Evolutionary conservation across 2,113 vertebrate species (phyloP).

Genomic region (Barnardius zonarius): DNA sequence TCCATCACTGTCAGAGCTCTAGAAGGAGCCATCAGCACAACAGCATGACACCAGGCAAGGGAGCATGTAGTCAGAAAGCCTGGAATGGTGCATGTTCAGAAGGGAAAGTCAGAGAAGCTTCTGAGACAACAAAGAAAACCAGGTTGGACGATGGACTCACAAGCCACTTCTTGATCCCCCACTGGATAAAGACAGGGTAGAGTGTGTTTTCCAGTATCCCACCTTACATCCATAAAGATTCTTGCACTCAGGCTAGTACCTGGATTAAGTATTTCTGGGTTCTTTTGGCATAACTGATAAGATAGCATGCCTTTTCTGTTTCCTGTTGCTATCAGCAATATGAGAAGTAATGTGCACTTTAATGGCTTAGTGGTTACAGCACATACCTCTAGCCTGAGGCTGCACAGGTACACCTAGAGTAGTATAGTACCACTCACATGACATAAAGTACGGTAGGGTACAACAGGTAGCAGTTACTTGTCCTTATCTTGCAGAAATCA

Average conservation of each 20-base stretch:
- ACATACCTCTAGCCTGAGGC: background rate
- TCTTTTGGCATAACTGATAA: background rate
- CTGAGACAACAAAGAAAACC: background rate
- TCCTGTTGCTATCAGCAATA: background rate
- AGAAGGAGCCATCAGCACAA: background rate
- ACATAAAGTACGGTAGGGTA: fast-evolving
- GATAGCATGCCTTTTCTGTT: background rate
- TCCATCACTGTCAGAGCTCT: background rate
- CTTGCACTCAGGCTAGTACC: background rate
- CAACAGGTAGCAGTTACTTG: background rate
- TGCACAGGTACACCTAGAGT: background rate
- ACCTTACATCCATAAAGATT: background rate
- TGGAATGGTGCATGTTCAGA: background rate
- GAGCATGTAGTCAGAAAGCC: background rate
- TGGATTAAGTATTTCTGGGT: background rate
- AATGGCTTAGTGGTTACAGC: background rate
- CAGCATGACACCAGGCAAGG: background rate
- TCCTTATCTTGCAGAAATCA: background rate
- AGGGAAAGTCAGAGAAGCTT: background rate
- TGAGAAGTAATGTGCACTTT: background rate
- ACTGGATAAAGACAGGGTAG: background rate
- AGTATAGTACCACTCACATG: too few species aligned
- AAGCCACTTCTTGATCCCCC: background rate
- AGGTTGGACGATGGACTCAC: background rate
- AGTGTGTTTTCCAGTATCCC: background rate